Evolutionary conservation across 2,113 vertebrate genomes (phyloP), one percentile per base, ranked within the genome.

Genomic region (Antechinus flavipes): DNA sequence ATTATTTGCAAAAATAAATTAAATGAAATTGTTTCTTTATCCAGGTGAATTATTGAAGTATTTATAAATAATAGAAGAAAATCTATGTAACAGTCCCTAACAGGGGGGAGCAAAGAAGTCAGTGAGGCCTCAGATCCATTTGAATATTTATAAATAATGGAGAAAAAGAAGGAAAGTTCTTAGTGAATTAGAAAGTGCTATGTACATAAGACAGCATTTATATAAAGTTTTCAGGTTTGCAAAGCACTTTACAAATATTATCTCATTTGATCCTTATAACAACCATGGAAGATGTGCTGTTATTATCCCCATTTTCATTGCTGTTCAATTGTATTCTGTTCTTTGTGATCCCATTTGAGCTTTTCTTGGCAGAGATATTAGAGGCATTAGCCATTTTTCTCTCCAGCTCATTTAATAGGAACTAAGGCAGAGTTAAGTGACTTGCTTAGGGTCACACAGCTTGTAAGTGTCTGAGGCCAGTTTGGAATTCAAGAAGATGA

Each of bases 51-150:
- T 76, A 94, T 92, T 89, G 56, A 91, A 93, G 35, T 68, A 76
- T 94, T 91, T 97, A 50, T 96, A 95, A 58, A 89, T 91, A 92
- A 92, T 76, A 76, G 11, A 76, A n/a, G 61, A 76, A 76, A n/a
- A 76, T 76, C 61, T 76, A 76, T n/a, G 35, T 19, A 76, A 4
- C 0, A n/a, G 30, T 30, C 58, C 25, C 26, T 58, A 8, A 61
- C 10, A 26, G 35, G 35, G n/a, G 35, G 61, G 30, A 76, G 35
- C 30, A n/a, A 76, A 76, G 61, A 76, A 76, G 61, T 76, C 35
- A 76, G 6, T 19, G 35, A n/a, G 61, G 61, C 61, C 14, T 11
- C 61, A 19, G 12, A 76, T 76, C 35, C 30, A n/a, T 76, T 12
- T 61, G 58, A 19, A 35, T 35, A 61, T 61, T 61, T 61, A 68